Conservation (phyloP, 1,140 invertebrate species). For the Drosophila arizonae region DNA sequence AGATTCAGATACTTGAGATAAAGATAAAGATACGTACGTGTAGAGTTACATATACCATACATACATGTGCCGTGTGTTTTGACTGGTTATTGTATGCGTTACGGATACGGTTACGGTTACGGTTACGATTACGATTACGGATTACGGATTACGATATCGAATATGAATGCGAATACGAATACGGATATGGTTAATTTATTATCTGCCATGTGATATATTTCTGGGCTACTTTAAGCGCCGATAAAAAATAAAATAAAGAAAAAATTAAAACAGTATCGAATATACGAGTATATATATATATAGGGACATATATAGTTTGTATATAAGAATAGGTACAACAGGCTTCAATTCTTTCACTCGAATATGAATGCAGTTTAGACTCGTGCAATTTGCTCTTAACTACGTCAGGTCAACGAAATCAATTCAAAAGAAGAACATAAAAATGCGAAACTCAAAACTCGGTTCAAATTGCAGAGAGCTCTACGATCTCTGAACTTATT, state of each 20-base stretch:
- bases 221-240: conserved; percentile 28
- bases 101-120: conserved; percentile 18
- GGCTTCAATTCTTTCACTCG: conserved; percentile 36
- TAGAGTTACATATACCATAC: conserved; percentile 25
- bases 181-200: conserved; percentile 17
- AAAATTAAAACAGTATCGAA: too few relatives aligned
- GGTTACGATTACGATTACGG: too few relatives aligned
- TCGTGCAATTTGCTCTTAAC: conserved; percentile 66
- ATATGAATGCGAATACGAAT: conserved; percentile 17
- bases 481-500: background rate
- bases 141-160: background rate
- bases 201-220: conserved; percentile 31
- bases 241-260: conserved; percentile 30
- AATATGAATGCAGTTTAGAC: conserved; percentile 48
- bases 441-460: conserved; percentile 14
- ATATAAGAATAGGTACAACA: conserved; percentile 21
- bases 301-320: background rate
- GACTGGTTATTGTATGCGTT: conserved; percentile 28
- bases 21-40: conserved; percentile 19
- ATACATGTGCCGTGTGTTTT: conserved; percentile 28
- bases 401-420: conserved; percentile 35
- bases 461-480: conserved; percentile 3
- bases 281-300: background rate
- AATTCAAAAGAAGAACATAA: conserved; percentile 5
- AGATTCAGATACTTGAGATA: conserved; percentile 44